Evolutionary conservation across 2,797 vertebrate species (phyloP).

Genomic region (Ptychobarbus kaznakovi): DNA sequence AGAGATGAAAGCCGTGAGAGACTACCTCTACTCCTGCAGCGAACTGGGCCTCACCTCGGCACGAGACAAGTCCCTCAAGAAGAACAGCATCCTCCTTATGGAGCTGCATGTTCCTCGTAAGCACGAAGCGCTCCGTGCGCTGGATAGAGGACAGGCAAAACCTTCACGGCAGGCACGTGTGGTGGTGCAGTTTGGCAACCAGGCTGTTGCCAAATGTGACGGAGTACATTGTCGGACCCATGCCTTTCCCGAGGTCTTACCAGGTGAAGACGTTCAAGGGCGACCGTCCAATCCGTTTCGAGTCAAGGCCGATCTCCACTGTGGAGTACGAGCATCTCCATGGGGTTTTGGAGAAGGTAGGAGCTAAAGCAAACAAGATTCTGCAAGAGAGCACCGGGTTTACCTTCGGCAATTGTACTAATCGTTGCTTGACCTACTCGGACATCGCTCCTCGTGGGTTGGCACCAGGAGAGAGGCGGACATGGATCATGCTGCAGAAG

Average conservation of each 20-base stretch:
- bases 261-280: slow-evolving; percentile 65
- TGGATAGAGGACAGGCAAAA: slow-evolving; percentile 75
- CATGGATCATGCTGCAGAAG: slow-evolving; percentile 90
- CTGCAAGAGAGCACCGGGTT: slow-evolving; percentile 83
- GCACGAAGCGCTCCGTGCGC: slow-evolving; percentile 78
- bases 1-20: slow-evolving; percentile 82
- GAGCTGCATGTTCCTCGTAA: slow-evolving; percentile 89
- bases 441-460: slow-evolving; percentile 88
- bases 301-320: slow-evolving; percentile 77
- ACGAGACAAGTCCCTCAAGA: slow-evolving; percentile 68
- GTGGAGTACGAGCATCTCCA: slow-evolving; percentile 80
- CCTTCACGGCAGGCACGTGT: slow-evolving; percentile 85
- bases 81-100: slow-evolving; percentile 89
- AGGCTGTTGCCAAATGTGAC: slow-evolving; percentile 84
- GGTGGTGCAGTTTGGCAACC: slow-evolving; percentile 85
- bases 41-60: slow-evolving; percentile 78
- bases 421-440: slow-evolving; percentile 84
- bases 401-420: slow-evolving; percentile 78
- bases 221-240: slow-evolving; percentile 86
- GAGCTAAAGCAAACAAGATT: slow-evolving; percentile 75
- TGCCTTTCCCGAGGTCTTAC: slow-evolving; percentile 80
- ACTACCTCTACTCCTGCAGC: slow-evolving; percentile 78
- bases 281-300: slow-evolving; percentile 68
- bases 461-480: slow-evolving; percentile 83
- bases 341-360: slow-evolving; percentile 60